These are phyloP conservation scores for Eriocheir sinensis DNA, from an alignment of 1,140 invertebrate genomes.

Conservation along the genomic window DNA sequence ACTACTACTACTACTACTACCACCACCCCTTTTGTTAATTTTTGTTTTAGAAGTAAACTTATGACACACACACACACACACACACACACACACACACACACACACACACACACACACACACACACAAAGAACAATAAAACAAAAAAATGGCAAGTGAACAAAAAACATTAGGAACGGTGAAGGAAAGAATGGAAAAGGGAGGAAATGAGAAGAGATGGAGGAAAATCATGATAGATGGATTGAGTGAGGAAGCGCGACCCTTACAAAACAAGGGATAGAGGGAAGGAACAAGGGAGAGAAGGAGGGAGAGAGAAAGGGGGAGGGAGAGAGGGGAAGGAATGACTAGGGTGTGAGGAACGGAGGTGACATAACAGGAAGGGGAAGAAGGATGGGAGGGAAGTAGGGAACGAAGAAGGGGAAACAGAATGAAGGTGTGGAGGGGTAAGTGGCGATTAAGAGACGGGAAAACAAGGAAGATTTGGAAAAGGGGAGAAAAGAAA, in stretches of 20 bases:
- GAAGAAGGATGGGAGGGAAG: neutral
- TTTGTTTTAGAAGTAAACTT: no score
- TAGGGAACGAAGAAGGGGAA: no score
- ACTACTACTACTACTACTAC: no score
- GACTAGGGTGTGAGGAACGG: neutral
- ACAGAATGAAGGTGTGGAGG: no score
- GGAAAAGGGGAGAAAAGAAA: neutral
- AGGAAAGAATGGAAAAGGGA: neutral
- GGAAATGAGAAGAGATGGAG: neutral
- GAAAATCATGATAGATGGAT: constrained; percentile 13
- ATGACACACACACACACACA: neutral
- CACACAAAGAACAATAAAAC: no score
- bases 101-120: neutral
- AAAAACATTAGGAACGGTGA: no score
- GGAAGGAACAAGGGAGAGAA: constrained; percentile 2
- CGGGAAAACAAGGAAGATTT: neutral
- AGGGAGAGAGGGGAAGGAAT: neutral
- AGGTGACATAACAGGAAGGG: neutral
- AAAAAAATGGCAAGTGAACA: no score
- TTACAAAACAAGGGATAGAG: neutral
- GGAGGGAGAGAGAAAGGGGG: neutral
- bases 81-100: neutral
- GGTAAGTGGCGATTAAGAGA: neutral
- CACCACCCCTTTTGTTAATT: no score
- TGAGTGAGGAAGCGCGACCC: neutral